Conservation (phyloP, 2,113 vertebrate genomes). For the Ailuropoda melanoleuca region DNA sequence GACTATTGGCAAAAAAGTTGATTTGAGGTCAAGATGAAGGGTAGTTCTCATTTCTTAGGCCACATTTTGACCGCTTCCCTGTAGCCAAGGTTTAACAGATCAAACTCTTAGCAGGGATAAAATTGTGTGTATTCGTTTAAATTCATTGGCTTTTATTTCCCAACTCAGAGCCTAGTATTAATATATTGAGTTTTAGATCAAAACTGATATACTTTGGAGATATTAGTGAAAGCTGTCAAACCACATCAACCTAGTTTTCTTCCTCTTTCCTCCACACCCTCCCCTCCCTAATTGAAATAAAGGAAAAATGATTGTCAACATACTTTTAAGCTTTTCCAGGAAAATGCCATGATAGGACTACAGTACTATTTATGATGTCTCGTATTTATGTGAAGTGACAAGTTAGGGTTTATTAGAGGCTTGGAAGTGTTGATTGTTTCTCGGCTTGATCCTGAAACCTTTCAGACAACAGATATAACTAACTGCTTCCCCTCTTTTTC, state of each 20-base stretch:
- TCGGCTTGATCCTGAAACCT: background rate
- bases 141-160: background rate
- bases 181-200: slow-evolving; percentile 1
- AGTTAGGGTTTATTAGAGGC: background rate
- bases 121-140: slow-evolving; percentile 26
- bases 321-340: slow-evolving; percentile 14
- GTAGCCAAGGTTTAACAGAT: slow-evolving; percentile 36
- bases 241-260: background rate
- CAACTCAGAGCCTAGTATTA: slow-evolving; percentile 25
- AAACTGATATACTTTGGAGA: background rate
- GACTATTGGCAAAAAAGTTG: slow-evolving; percentile 42
- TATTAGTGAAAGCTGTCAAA: slow-evolving; percentile 34
- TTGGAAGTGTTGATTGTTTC: background rate
- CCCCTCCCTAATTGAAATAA: slow-evolving; percentile 8
- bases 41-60: slow-evolving; percentile 58
- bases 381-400: background rate
- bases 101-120: background rate
- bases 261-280: background rate
- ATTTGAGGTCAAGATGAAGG: slow-evolving; percentile 72
- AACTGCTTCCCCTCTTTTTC: background rate
- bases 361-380: background rate
- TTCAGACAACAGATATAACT: background rate
- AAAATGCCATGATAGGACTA: background rate
- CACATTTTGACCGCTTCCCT: slow-evolving; percentile 53
- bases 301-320: background rate